A percentile compares a stretch with the other conserved stretches of the same genome.
Conservation (phyloP, 1,140 invertebrate genomes). For the Nephila pilipes region DNA sequence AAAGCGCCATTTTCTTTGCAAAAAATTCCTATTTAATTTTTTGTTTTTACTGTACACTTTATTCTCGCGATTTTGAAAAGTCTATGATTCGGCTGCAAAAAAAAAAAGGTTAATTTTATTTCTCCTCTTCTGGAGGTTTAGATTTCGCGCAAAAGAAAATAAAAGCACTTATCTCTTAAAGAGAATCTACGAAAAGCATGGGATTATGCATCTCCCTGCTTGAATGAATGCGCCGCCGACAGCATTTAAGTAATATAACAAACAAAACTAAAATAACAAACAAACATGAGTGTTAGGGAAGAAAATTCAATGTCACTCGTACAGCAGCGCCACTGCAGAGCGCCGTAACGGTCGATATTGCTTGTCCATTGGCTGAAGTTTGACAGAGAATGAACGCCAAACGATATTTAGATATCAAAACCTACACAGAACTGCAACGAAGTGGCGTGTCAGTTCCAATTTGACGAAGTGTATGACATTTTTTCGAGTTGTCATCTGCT, state of each 20-base stretch:
- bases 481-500: background rate
- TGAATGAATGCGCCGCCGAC: background rate
- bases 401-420: constrained; percentile 44
- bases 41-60: no score
- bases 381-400: constrained; percentile 4
- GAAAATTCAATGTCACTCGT: constrained; percentile 66
- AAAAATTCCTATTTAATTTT: no score
- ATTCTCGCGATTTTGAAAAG: no score
- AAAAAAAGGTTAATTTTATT: background rate
- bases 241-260: constrained; percentile 8
- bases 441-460: background rate
- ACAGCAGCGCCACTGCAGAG: constrained; percentile 67
- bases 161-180: background rate
- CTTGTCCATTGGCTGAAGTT: constrained; percentile 42
- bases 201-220: background rate
- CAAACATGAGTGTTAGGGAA: constrained; percentile 6
- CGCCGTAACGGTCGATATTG: constrained; percentile 56
- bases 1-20: no score
- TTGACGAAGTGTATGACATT: background rate
- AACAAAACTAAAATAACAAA: constrained; percentile 38
- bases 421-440: constrained; percentile 20
- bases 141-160: background rate
- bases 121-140: background rate
- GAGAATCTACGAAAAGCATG: background rate
- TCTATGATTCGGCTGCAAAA: no score